Base-by-base conservation (phyloP, 2,888 invertebrate species). In the Crocallis elinguaria region DNA sequence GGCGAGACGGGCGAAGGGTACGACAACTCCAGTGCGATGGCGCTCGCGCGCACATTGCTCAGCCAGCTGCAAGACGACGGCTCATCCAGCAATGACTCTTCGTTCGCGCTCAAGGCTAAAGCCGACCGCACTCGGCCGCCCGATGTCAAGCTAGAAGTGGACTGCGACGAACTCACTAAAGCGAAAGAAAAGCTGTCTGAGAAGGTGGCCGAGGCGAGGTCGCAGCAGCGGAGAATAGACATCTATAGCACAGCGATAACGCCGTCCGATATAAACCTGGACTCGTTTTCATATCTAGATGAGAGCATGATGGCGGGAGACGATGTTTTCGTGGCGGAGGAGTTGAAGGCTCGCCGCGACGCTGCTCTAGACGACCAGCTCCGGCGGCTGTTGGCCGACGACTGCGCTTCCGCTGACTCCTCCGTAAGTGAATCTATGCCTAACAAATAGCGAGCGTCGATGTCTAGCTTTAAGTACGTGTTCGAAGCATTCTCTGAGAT, bases 1-100 rank as follows among this genome's bases (percentile, higher is more conserved):
- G 92, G 90, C 67, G 89, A 86, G 69, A 76, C 81, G 69, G 79
- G 84, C 70, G 87, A 81, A 71, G 73, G 86, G 60, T 89, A 79
- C 79, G 83, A 75, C 72, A 76, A 79, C 59, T 74, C 86, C 63
- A 80, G 85, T 63, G 82, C 82, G 30, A 79, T 89, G 71, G 79
- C 86, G 57, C 80, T 86, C 53, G 86, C 91, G 71, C 78, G 92
- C 45, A 90, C 92, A 17, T 71, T 92, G 49, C 84, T 92, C 56
- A 92, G 92, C 68, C 92, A 92, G 68, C 82, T 92, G 50, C 92
- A 92, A 69, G 92, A 92, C 75, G 92, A 92, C 51, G 91, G 90
- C 30, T 91, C 91, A 19, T 92, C 92, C 29, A 92, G 92, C 75
- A 92, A 91, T 77, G 92, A 92, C 71, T 91, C 90, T 21, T 86